These are phyloP conservation scores for Poeciliopsis infans DNA, from an alignment of 2,797 vertebrate species.

Conservation along the genomic window DNA sequence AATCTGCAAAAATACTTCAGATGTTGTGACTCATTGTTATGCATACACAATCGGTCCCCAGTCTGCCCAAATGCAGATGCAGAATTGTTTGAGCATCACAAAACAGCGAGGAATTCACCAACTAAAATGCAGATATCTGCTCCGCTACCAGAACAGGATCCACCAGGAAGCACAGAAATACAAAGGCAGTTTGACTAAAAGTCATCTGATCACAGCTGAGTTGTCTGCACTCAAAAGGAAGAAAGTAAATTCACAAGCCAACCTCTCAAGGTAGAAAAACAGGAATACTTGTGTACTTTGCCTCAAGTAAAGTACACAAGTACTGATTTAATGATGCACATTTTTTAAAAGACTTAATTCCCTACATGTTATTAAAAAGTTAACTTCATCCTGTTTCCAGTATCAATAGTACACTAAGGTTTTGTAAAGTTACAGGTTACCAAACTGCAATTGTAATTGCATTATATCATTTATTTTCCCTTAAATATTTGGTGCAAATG, in stretches of 20 bases:
- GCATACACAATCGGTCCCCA: constrained; percentile 29
- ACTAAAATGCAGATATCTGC: constrained; percentile 23
- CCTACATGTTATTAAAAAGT: not conserved
- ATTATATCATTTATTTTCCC: not conserved
- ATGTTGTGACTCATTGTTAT: constrained; percentile 29
- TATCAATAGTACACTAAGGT: not conserved
- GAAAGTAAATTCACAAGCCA: not conserved
- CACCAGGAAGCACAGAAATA: constrained; percentile 2
- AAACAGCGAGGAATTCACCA: constrained; percentile 19
- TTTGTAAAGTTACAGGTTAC: not conserved
- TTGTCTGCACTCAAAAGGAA: not conserved
- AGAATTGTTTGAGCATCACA: constrained; percentile 27
- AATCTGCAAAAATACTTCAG: constrained; percentile 21
- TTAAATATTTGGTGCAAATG: not conserved
- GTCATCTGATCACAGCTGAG: constrained; percentile 14
- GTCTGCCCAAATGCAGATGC: constrained; percentile 24
- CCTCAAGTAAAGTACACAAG: too few relatives aligned
- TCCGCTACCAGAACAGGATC: not conserved
- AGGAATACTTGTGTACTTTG: not conserved
- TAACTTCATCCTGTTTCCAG: not conserved
- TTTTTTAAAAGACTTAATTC: not conserved
- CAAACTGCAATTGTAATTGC: not conserved
- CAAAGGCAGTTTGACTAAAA: not conserved
- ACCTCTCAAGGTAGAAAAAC: not conserved
- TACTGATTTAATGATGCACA: not conserved